These are phyloP conservation scores for Ectemnius continuus DNA, from an alignment of 2,888 invertebrate genomes.

Conservation along the genomic window DNA sequence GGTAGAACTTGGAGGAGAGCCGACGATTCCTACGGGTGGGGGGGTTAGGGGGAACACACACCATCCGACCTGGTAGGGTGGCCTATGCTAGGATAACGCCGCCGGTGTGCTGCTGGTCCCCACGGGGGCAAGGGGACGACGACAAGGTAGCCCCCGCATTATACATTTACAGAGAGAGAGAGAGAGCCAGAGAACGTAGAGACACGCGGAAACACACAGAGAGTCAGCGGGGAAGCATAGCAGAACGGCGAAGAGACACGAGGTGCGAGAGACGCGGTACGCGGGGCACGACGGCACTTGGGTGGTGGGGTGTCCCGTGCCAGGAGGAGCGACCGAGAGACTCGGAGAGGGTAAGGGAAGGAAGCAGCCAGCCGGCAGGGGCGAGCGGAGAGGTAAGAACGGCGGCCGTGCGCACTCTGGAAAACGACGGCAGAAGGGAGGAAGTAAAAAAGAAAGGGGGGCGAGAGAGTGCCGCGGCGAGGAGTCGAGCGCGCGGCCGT, in stretches of 20 bases:
- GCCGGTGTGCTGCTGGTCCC: not conserved
- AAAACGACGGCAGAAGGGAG: constrained; percentile 59
- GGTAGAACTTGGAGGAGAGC: constrained; percentile 28
- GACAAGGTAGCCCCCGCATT: constrained; percentile 27
- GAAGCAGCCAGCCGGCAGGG: constrained; percentile 36
- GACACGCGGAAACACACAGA: too few relatives aligned
- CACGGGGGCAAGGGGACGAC: constrained; percentile 21
- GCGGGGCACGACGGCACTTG: constrained; percentile 43
- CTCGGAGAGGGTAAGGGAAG: not conserved
- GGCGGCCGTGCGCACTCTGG: constrained; percentile 55
- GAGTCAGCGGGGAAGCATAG: not conserved
- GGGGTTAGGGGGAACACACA: constrained; percentile 41
- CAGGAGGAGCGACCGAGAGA: not conserved
- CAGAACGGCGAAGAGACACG: constrained; percentile 36
- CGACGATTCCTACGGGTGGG: constrained; percentile 42
- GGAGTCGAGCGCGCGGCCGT: constrained; percentile 26
- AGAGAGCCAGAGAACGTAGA: not conserved
- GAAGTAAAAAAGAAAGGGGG: constrained; percentile 57
- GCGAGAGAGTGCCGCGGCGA: constrained; percentile 33
- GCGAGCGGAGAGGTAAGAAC: constrained; percentile 53
- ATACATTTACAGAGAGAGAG: constrained; percentile 5
- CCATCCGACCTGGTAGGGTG: constrained; percentile 33
- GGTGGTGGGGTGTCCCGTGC: constrained; percentile 30
- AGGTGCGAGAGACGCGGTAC: constrained; percentile 22
- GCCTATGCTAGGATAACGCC: constrained; percentile 6